Evolutionary conservation across 2,113 vertebrate species (phyloP).

Genomic region (Pygoscelis adeliae): DNA sequence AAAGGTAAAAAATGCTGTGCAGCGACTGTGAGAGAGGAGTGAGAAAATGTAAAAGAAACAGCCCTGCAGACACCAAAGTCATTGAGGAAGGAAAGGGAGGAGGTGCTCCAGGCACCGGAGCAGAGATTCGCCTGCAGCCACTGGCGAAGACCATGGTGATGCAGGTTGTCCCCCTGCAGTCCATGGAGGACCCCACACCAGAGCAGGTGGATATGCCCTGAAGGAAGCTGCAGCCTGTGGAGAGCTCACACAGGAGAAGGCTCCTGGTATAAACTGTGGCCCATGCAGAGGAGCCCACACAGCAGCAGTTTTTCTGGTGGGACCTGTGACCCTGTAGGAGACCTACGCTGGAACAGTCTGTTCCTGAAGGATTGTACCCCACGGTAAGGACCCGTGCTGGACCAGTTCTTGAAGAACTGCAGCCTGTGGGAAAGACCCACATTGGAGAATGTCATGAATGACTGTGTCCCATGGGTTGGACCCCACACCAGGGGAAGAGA

Average conservation of each 20-base stretch:
- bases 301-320: not conserved
- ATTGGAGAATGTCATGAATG: not conserved
- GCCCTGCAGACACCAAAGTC: not conserved
- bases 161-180: not conserved
- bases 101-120: not conserved
- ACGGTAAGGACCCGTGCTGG: not conserved
- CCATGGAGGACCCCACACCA: not conserved
- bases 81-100: not conserved
- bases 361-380: not conserved
- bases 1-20: not conserved
- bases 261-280: not conserved
- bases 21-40: not conserved
- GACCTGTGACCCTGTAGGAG: not conserved
- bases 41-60: not conserved
- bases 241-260: not conserved
- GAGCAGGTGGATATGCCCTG: not conserved
- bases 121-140: not conserved
- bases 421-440: not conserved
- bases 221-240: not conserved
- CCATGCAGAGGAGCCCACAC: not conserved
- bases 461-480: not conserved
- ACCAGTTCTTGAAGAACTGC: not conserved
- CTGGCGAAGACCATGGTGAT: not conserved
- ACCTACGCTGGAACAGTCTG: no score
- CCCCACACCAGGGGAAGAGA: fast-evolving